Conservation (phyloP, 2,113 vertebrate species). For the Pterophyllum scalare region DNA sequence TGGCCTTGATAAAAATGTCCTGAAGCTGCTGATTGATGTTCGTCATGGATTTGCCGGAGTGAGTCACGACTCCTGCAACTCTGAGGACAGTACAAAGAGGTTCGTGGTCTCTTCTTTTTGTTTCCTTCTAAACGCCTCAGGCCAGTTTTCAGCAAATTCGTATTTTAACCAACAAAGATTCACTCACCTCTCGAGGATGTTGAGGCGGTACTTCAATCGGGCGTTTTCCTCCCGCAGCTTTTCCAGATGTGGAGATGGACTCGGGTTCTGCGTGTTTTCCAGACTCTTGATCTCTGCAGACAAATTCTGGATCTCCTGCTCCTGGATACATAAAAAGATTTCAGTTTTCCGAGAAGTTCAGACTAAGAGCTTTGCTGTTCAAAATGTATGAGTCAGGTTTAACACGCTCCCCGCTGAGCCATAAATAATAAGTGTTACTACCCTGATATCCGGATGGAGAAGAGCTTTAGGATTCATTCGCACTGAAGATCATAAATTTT, state of each 20-base stretch:
- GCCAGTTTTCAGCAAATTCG: not conserved
- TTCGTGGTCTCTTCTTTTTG: not conserved
- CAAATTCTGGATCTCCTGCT: slow-evolving; percentile 87
- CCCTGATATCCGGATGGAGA: fast-evolving
- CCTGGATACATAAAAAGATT: slow-evolving; percentile 74
- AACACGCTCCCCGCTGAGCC: fast-evolving
- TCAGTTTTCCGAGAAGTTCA: not conserved
- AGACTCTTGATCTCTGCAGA: slow-evolving; percentile 88
- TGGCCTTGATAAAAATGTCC: slow-evolving; percentile 88
- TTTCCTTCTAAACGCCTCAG: fast-evolving
- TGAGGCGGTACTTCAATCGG: slow-evolving; percentile 91
- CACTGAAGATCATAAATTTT: not conserved
- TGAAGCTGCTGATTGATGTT: slow-evolving; percentile 92
- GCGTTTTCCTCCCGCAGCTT: slow-evolving; percentile 89
- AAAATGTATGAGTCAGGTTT: not conserved
- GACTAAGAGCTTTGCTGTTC: not conserved
- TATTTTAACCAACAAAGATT: no score
- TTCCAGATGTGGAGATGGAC: slow-evolving; percentile 78
- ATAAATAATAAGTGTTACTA: not conserved
- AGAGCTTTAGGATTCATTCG: no score
- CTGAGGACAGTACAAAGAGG: slow-evolving; percentile 66
- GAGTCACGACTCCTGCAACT: slow-evolving; percentile 84
- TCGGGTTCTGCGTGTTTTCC: slow-evolving; percentile 80
- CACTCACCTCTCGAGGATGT: slow-evolving; percentile 87
- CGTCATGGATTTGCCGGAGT: slow-evolving; percentile 85